phyloP scores from a whole-genome alignment of 2,888 invertebrate species.

The Cepaea hortensis region DNA sequence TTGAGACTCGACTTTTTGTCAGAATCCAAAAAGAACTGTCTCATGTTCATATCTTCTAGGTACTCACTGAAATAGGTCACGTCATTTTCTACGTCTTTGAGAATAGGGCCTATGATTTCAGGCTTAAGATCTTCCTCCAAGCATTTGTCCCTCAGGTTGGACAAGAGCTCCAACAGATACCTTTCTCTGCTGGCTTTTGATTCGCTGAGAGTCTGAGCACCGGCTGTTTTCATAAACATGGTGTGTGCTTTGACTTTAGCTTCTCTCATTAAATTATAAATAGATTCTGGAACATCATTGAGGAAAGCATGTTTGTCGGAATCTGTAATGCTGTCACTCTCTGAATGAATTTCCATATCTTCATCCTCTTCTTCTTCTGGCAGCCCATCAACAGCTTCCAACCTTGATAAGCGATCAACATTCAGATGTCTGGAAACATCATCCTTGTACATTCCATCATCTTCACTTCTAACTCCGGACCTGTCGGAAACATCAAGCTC shows the following conservation, averaged over 20 bases:
- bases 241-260: conserved; percentile 45
- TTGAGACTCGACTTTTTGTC: not conserved
- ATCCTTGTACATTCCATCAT: not conserved
- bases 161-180: conserved; percentile 42
- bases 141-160: conserved; percentile 36
- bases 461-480: not conserved
- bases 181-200: conserved; percentile 37
- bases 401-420: conserved; percentile 24
- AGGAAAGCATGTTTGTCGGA: conserved; percentile 37
- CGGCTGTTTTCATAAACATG: conserved; percentile 42
- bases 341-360: conserved; percentile 45
- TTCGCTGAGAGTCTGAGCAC: conserved; percentile 33
- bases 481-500: conserved; percentile 39
- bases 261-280: conserved; percentile 47
- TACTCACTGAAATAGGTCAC: conserved; percentile 34
- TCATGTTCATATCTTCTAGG: conserved; percentile 46
- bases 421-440: conserved; percentile 4
- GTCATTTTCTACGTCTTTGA: conserved; percentile 46
- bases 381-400: conserved; percentile 47
- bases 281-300: conserved; percentile 36
- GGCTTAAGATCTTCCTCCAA: conserved; percentile 32
- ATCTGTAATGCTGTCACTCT: conserved; percentile 27
- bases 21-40: conserved; percentile 24
- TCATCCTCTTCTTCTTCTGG: conserved; percentile 48
- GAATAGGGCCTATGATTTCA: conserved; percentile 42